phyloP scores from a whole-genome alignment of 2,888 invertebrate species.

The Macroteleia sp. region DNA sequence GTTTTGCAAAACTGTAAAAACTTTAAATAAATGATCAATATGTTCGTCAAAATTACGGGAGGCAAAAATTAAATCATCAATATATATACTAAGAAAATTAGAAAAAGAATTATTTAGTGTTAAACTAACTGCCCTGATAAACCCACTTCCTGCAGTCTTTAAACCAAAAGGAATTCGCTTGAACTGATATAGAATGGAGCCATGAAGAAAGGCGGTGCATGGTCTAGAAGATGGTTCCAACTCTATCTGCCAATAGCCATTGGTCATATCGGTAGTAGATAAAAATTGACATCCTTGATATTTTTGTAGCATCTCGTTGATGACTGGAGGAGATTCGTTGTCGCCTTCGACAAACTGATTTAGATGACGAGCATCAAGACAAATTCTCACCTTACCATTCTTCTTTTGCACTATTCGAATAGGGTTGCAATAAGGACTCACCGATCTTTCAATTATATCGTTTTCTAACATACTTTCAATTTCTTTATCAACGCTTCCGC shows the following conservation, averaged over 20 bases:
- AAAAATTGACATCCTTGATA: constrained; percentile 65
- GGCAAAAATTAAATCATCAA: constrained; percentile 73
- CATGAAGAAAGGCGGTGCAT: constrained; percentile 67
- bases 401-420: constrained; percentile 72
- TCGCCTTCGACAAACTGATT: constrained; percentile 72
- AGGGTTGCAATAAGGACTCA: constrained; percentile 73
- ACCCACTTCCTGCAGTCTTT: constrained; percentile 68
- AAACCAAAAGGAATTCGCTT: constrained; percentile 73
- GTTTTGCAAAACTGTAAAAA: constrained; percentile 59
- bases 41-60: constrained; percentile 68
- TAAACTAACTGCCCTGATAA: constrained; percentile 59
- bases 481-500: constrained; percentile 67
- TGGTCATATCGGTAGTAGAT: constrained; percentile 65
- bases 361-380: constrained; percentile 73
- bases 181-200: constrained; percentile 69
- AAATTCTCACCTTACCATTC: constrained; percentile 72
- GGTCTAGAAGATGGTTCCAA: constrained; percentile 55
- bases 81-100: constrained; percentile 66
- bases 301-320: constrained; percentile 64
- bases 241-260: constrained; percentile 71
- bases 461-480: constrained; percentile 70
- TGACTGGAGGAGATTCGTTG: constrained; percentile 67
- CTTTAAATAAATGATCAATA: constrained; percentile 60
- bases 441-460: constrained; percentile 72
- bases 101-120: constrained; percentile 58